Percentiles rank a stretch among this genome's conserved stretches.
Evolutionary conservation across 2,888 invertebrate species (phyloP).

Genomic region (Ophraella communa): DNA sequence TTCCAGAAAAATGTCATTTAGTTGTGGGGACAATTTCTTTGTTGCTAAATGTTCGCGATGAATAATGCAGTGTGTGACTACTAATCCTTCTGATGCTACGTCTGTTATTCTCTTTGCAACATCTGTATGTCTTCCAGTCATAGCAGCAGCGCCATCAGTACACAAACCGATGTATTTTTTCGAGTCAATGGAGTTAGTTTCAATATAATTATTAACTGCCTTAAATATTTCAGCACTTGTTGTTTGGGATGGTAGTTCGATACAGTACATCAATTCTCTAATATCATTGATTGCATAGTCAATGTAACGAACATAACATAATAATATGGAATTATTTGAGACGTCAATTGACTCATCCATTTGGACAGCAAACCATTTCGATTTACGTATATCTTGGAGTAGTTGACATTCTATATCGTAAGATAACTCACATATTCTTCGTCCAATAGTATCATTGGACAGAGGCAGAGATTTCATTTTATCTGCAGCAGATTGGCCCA

Average conservation of each 20-base stretch:
- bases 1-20: neutral
- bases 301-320: neutral
- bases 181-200: neutral
- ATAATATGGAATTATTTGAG: neutral
- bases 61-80: neutral
- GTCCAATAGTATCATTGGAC: conserved; percentile 1
- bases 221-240: neutral
- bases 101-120: neutral
- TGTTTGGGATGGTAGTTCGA: neutral
- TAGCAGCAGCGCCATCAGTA: conserved; percentile 6
- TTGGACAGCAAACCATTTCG: neutral
- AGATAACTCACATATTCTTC: neutral
- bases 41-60: neutral
- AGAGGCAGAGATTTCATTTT: conserved; percentile 2
- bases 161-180: conserved; percentile 2
- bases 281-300: neutral
- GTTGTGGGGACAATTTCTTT: neutral
- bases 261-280: neutral
- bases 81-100: neutral
- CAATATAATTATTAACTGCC: conserved; percentile 9
- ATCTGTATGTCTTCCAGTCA: neutral
- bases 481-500: neutral
- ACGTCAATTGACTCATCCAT: neutral
- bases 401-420: neutral
- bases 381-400: neutral